These are phyloP conservation scores for Octomys mimax DNA, from an alignment of 2,797 vertebrate species.

Conservation along the genomic window DNA sequence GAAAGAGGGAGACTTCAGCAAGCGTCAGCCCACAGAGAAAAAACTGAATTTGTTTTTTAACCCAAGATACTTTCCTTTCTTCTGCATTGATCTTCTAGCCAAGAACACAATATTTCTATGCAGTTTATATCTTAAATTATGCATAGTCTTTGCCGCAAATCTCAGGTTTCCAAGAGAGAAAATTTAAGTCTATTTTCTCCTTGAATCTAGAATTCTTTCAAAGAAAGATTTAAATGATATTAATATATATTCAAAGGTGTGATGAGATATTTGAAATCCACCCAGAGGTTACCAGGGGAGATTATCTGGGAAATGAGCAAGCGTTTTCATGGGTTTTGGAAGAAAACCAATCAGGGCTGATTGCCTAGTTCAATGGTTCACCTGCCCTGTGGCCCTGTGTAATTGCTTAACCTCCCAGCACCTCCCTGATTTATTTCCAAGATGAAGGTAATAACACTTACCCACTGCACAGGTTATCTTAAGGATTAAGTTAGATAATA, in stretches of 20 bases:
- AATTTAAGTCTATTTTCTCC: not conserved
- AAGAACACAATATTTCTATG: not conserved
- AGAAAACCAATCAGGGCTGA: not conserved
- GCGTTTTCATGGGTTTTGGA: not conserved
- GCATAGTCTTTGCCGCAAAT: not conserved
- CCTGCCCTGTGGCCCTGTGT: not conserved
- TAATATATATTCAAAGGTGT: not conserved
- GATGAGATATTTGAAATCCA: constrained; percentile 23
- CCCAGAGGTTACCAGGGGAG: not conserved
- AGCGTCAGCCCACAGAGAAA: not conserved
- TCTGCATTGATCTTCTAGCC: constrained; percentile 17
- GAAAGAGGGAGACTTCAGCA: not conserved
- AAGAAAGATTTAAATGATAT: constrained; percentile 26
- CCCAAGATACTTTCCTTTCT: constrained; percentile 13
- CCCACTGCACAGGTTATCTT: not conserved
- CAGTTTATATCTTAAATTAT: not conserved
- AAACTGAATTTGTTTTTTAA: not conserved
- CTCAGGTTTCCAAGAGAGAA: not conserved
- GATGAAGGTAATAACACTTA: constrained; percentile 28
- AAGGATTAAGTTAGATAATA: constrained; percentile 40
- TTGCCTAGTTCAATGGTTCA: not conserved
- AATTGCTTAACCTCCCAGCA: not conserved
- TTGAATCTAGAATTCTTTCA: constrained; percentile 53
- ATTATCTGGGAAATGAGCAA: not conserved
- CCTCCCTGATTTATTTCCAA: constrained; percentile 38